A percentile compares a stretch with the other conserved stretches of the same genome.
These are phyloP conservation scores for Saccostrea echinata DNA, from an alignment of 1,140 invertebrate genomes.

Conservation along the genomic window DNA sequence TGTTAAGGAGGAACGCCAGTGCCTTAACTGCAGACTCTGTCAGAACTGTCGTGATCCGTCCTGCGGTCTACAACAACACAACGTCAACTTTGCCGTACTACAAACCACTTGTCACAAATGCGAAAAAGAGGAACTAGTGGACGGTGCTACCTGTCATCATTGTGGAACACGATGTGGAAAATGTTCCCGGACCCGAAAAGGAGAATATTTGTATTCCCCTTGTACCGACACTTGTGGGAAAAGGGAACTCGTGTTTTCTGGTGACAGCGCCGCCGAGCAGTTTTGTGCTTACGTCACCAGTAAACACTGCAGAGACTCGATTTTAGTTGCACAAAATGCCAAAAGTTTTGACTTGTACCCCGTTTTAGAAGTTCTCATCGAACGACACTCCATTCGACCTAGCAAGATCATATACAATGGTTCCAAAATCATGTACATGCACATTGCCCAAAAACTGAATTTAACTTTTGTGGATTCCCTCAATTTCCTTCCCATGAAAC, in stretches of 20 bases:
- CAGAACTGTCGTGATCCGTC: neutral
- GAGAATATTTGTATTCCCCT: neutral
- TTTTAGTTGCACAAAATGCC: neutral
- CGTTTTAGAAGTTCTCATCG: neutral
- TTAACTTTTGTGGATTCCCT: conserved; percentile 49
- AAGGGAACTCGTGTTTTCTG: neutral
- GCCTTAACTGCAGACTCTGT: conserved; percentile 31
- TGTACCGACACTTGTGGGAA: neutral
- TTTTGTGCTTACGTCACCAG: neutral
- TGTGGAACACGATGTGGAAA: neutral
- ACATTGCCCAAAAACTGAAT: neutral
- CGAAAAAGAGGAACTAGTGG: neutral
- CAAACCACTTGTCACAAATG: neutral
- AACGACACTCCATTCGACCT: neutral
- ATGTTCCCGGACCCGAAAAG: neutral
- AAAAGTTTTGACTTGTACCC: neutral
- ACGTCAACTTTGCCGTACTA: conserved; percentile 6
- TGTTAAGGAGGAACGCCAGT: neutral
- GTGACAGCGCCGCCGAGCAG: neutral
- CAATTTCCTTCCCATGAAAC: conserved; percentile 55
- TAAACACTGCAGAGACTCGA: neutral
- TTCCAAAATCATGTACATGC: conserved; percentile 3
- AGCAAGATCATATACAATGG: neutral
- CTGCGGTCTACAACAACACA: conserved; percentile 42
- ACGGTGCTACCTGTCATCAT: neutral